Base-by-base conservation (phyloP, 2,113 vertebrate species). In the Cettia cetti region DNA sequence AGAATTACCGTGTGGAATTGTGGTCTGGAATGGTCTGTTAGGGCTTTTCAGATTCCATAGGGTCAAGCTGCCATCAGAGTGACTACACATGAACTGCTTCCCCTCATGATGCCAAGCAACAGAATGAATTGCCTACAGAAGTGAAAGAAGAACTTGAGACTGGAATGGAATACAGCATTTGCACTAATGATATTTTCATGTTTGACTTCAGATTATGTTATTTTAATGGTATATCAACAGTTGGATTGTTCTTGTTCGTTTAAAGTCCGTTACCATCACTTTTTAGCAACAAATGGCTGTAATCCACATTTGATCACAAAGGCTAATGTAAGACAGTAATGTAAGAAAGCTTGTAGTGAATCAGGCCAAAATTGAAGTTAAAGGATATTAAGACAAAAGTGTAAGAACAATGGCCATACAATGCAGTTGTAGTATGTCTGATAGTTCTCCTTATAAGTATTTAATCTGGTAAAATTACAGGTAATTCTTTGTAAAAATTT, bases 31-130 rank as follows among this genome's bases (percentile, higher is more conserved):
- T 69, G 99, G 99, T 91, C 98, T 99, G 96, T 98, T 98, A 90
- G 99, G 99, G 96, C 98, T 99, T 97, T 99, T 99, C 95, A 99
- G 96, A 96, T 99, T 99, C 99, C 99, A 99, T 61, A 99, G 95
- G 27, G 99, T 99, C 96, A 99, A 98, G 96, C 99, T 99, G 93
- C 99, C 99, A 84, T 99, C 99, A 44, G 99, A 99, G 97, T 99
- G 99, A 96, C 99, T 99, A 97, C 99, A 99, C 99, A 99, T 99
- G 97, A 99, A 99, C 95, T 99, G 99, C 76, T 98, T 99, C 64
- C 99, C 99, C 93, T 99, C 99, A 68, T 99, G 99, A 96, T 99
- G 99, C 99, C 99, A 99, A 96, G 99, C 98, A 92, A 99, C 98
- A 66, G 99, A 99, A 97, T 99, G 99, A 97, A 99, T 99, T 81